Base-by-base conservation (phyloP, 1,140 invertebrate genomes). In the Lysiphlebus fabarum region DNA sequence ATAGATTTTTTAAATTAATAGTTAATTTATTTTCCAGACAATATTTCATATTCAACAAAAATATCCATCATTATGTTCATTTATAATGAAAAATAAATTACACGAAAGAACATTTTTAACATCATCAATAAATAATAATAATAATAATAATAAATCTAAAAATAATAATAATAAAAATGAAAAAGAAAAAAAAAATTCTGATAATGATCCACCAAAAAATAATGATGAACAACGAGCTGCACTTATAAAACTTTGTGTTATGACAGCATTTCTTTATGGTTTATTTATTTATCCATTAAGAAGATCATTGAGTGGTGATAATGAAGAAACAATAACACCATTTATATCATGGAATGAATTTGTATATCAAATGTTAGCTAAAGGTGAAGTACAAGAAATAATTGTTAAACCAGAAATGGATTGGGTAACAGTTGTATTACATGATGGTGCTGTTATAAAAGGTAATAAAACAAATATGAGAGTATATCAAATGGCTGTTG, bases 301-400 rank as follows among this genome's bases (percentile, higher is more conserved):
- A 12, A 63, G 17, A 14, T 5, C n/a, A n/a, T 59, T 5, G 51
- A 4, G 17, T 26, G 1, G 17, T 26, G 17, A 26, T 26, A 26
- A 1, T 2, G 17, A 4, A 26, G 17, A 26, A 26, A 26, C 17
- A 26, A 12, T 11, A 17, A 61, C 66, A 10, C 59, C 48, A 26
- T 67, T 63, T 56, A 88, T 96, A 17, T 94, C 92, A 0, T 97
- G 94, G 94, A 93, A 95, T 82, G 94, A 97, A 81, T 96, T 97
- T 82, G 83, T 95, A 2, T 88, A 95, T 76, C 88, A 94, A 57
- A 93, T 97, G 91, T 75, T 97, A 45, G 85, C 89, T 1, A 93
- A 93, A 78, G 94, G 95, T 14, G 93, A 97, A 83, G 93, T 96
- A 0, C 87, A 93, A 71, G 86, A 93, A 77, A 79, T 97, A 47